These are phyloP conservation scores for Pituophis catenifer DNA, from an alignment of 2,113 vertebrate species.

Conservation along the genomic window DNA sequence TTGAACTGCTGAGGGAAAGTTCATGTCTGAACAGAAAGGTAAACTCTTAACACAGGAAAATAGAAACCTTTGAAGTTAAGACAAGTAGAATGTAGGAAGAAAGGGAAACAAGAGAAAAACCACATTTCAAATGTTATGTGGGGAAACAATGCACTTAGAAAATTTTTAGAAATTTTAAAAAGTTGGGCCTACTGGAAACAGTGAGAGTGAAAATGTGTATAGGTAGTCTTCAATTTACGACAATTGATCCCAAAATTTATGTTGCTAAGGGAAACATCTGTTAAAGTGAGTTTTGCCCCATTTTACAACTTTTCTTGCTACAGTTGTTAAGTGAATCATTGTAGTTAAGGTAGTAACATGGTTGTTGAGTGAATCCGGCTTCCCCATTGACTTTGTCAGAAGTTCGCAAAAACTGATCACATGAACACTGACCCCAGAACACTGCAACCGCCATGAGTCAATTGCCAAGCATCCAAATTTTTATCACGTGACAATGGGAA, in stretches of 20 bases:
- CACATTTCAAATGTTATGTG: not conserved
- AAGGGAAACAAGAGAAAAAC: not conserved
- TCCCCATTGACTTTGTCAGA: not conserved
- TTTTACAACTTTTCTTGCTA: not conserved
- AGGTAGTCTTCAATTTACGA: not conserved
- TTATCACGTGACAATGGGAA: not conserved
- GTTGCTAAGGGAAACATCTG: not conserved
- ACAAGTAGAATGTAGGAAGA: not conserved
- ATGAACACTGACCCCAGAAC: not conserved
- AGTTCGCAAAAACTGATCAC: not conserved
- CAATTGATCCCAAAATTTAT: not conserved
- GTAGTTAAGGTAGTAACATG: not conserved
- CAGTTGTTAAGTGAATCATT: not conserved
- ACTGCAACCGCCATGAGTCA: not conserved
- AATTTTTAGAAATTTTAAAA: not conserved
- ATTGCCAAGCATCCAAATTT: not conserved
- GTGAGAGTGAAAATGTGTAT: not conserved
- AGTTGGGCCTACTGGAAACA: not conserved
- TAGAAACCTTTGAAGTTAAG: not conserved
- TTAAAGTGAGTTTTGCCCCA: not conserved
- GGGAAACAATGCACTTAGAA: not conserved
- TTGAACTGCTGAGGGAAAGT: not conserved
- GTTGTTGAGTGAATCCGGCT: not conserved
- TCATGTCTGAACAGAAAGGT: not conserved
- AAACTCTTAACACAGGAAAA: not conserved